phyloP scores from a whole-genome alignment of 2,113 vertebrate genomes.

The Sceloporus tristichus region DNA sequence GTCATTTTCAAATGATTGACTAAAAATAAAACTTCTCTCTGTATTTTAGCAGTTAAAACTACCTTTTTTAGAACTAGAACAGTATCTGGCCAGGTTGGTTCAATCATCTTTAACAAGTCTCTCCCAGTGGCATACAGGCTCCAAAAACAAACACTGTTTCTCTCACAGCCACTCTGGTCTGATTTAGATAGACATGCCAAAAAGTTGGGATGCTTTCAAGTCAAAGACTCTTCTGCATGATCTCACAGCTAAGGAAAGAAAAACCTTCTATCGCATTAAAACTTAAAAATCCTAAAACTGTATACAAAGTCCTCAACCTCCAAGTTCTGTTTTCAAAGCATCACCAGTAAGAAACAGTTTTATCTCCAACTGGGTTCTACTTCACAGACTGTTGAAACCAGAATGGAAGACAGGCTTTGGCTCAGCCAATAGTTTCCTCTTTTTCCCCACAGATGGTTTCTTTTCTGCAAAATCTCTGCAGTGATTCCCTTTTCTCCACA shows the following conservation, averaged over 20 bases:
- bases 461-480: too few relatives aligned
- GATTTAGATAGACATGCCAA: too few relatives aligned
- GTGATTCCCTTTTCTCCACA: rapidly evolving
- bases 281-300: not conserved
- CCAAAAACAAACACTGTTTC: too few relatives aligned
- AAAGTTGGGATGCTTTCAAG: not conserved
- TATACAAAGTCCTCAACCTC: too few relatives aligned
- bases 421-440: too few relatives aligned
- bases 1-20: too few relatives aligned
- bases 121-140: not conserved
- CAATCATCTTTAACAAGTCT: too few relatives aligned
- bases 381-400: not conserved
- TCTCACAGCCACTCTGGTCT: not conserved
- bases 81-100: too few relatives aligned
- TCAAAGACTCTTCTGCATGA: not conserved
- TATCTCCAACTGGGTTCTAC: not conserved
- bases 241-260: not conserved
- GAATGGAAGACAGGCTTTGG: rapidly evolving
- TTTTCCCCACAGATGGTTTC: too few relatives aligned
- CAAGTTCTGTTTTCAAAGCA: not conserved
- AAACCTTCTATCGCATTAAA: not conserved
- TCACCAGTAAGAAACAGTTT: not conserved
- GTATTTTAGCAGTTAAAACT: too few relatives aligned
- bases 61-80: not conserved
- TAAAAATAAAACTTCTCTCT: too few relatives aligned